phyloP scores from a whole-genome alignment of 2,888 invertebrate species.

The Epinotia brunnichana region DNA sequence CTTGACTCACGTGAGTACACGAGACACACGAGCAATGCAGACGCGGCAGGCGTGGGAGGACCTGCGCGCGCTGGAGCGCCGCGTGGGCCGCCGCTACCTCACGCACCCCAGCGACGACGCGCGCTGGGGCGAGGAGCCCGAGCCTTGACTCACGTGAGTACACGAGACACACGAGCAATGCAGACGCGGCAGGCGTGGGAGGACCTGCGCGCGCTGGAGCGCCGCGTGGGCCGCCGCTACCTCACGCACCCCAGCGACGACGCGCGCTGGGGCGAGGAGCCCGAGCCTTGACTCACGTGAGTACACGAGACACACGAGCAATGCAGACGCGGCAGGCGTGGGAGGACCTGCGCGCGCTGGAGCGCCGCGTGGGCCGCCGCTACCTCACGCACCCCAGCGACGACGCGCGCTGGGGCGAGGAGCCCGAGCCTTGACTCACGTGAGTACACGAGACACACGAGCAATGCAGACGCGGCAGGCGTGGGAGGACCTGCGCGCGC shows the following conservation, averaged over 20 bases:
- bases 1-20: constrained; percentile 30
- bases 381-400: constrained; percentile 12
- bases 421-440: neutral
- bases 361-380: constrained; percentile 5
- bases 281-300: constrained; percentile 36
- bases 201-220: too few species aligned
- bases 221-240: constrained; percentile 64
- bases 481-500: constrained; percentile 69
- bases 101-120: too few species aligned
- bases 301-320: neutral
- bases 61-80: constrained; percentile 82
- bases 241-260: constrained; percentile 86
- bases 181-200: too few species aligned
- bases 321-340: too few species aligned
- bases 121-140: too few species aligned
- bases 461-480: too few species aligned
- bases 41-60: constrained; percentile 94
- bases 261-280: constrained; percentile 82
- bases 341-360: too few species aligned
- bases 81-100: too few species aligned
- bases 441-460: neutral
- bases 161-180: too few species aligned
- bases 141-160: too few species aligned
- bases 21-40: neutral
- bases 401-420: constrained; percentile 35